A percentile compares a stretch with the other conserved stretches of the same genome.
Conservation (phyloP, 1,140 invertebrate genomes). For the Hyphantria cunea region DNA sequence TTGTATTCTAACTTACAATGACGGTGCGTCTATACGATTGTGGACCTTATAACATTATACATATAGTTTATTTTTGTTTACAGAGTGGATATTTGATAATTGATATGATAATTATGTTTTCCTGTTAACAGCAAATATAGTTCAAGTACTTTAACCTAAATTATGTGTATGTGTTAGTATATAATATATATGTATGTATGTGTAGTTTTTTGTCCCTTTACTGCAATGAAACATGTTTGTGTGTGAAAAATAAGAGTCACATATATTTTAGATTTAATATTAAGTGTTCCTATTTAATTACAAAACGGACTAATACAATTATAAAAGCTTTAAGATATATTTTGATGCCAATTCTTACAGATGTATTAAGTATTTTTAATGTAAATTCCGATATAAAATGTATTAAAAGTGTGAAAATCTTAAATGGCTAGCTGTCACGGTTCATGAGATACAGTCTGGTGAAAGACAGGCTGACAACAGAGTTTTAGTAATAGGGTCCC, state of each 20-base stretch:
- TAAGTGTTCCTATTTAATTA: too few relatives aligned
- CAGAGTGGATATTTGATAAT: conserved; percentile 16
- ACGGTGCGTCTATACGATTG: conserved; percentile 49
- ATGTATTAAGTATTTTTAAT: too few relatives aligned
- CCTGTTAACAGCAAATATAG: conserved; percentile 14
- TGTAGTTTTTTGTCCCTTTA: conserved; percentile 9
- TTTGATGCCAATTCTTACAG: too few relatives aligned
- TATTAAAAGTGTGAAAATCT: too few relatives aligned
- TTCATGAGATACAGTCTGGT: too few relatives aligned
- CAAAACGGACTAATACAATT: too few relatives aligned
- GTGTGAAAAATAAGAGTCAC: background rate
- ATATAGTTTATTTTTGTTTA: conserved; percentile 25
- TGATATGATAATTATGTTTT: conserved; percentile 9
- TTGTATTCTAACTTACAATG: conserved; percentile 38
- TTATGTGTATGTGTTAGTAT: conserved; percentile 6
- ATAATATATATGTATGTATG: conserved; percentile 1
- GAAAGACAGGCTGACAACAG: too few relatives aligned
- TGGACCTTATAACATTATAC: conserved; percentile 27
- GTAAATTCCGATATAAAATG: too few relatives aligned
- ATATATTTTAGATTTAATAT: too few relatives aligned
- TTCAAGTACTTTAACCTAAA: conserved; percentile 4
- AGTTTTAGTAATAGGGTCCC: too few relatives aligned
- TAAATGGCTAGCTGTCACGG: too few relatives aligned
- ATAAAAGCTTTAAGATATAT: too few relatives aligned
- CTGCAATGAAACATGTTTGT: conserved; percentile 1